Evolutionary conservation across 2,888 invertebrate genomes (phyloP).

Genomic region (Parnassius glacialis): DNA sequence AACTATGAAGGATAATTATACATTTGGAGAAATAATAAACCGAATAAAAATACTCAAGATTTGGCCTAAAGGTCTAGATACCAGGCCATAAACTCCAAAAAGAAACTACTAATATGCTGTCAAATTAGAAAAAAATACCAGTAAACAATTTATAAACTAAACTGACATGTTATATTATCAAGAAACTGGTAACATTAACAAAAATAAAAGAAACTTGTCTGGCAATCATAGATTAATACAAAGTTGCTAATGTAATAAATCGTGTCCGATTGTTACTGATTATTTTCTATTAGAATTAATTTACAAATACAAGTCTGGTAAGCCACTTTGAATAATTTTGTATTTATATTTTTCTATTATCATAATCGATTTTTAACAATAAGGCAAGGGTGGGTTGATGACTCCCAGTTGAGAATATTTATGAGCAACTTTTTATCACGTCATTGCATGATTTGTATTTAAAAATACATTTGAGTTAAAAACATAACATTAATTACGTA

Average conservation of each 20-base stretch:
- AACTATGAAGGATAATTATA: no score
- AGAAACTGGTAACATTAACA: background rate
- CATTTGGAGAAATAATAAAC: no score
- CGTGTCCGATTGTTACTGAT: slow-evolving; percentile 4
- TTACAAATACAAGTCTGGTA: slow-evolving; percentile 16
- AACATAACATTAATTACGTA: no score
- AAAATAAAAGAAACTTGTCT: slow-evolving; percentile 1
- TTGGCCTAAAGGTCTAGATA: no score
- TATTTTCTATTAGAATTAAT: slow-evolving; percentile 19
- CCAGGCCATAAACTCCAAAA: no score
- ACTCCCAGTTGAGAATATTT: slow-evolving; percentile 21
- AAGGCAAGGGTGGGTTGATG: slow-evolving; percentile 21
- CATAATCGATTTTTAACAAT: slow-evolving; percentile 18
- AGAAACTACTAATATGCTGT: no score
- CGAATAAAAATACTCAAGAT: no score
- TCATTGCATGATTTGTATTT: background rate
- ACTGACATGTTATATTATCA: no score
- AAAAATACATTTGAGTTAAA: background rate
- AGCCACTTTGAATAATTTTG: slow-evolving; percentile 19
- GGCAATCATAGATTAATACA: slow-evolving; percentile 3
- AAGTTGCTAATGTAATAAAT: slow-evolving; percentile 2
- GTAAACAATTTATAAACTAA: no score
- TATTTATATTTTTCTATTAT: slow-evolving; percentile 15
- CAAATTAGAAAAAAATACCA: no score
- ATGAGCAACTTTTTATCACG: slow-evolving; percentile 10